Conservation (phyloP, 1,140 invertebrate species). For the Ptiloglossa arizonensis region DNA sequence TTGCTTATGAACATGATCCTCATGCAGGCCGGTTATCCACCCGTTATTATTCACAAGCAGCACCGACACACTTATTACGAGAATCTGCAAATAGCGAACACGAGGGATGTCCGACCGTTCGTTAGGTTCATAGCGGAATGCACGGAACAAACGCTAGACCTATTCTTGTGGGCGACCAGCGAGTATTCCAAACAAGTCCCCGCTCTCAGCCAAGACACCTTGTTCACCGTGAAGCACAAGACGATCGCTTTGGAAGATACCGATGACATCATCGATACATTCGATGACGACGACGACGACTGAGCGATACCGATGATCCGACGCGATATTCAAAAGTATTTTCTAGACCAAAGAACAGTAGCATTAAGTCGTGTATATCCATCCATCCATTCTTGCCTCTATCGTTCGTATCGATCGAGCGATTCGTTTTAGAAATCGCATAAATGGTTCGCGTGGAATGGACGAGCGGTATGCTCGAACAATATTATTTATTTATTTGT, state of each 20-base stretch:
- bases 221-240: constrained; percentile 69
- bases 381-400: neutral
- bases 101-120: constrained; percentile 95
- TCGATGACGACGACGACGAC: constrained; percentile 68
- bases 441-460: too few relatives aligned
- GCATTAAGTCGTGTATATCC: neutral
- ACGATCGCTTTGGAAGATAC: constrained; percentile 71
- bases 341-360: constrained; percentile 52
- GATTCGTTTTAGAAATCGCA: too few relatives aligned
- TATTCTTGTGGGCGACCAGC: constrained; percentile 92
- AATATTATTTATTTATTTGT: too few relatives aligned
- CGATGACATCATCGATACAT: constrained; percentile 57
- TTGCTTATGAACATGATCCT: constrained; percentile 98
- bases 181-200: constrained; percentile 82
- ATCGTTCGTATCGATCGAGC: too few relatives aligned
- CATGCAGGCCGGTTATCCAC: constrained; percentile 99
- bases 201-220: constrained; percentile 77
- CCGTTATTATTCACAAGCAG: constrained; percentile 96
- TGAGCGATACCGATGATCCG: constrained; percentile 12
- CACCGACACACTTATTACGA: constrained; percentile 94
- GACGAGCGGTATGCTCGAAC: too few relatives aligned
- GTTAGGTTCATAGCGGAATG: constrained; percentile 97
- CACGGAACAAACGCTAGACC: constrained; percentile 95
- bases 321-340: constrained; percentile 24
- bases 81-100: constrained; percentile 93